phyloP scores from a whole-genome alignment of 1,140 invertebrate species.

The Gryon sp. region DNA sequence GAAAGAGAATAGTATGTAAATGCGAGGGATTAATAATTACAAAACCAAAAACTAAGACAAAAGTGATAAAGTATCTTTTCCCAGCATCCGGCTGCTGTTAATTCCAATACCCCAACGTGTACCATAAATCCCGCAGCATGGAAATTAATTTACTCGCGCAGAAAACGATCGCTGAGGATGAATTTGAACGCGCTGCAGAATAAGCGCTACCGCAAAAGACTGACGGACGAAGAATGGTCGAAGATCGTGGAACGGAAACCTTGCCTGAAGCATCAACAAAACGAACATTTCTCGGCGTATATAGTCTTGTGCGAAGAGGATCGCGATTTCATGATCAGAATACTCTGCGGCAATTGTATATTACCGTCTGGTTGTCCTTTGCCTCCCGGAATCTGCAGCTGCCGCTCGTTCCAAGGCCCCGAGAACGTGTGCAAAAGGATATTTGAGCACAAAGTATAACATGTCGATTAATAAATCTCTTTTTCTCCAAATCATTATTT shows the following conservation, averaged over 20 bases:
- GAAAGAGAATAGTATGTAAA: constrained; percentile 52
- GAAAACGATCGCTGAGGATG: constrained; percentile 64
- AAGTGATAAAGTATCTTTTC: constrained; percentile 66
- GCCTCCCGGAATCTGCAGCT: constrained; percentile 68
- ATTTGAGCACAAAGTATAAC: constrained; percentile 41
- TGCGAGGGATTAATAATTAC: constrained; percentile 59
- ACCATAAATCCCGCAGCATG: constrained; percentile 64
- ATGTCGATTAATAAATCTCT: constrained; percentile 60
- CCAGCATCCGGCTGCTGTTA: constrained; percentile 65
- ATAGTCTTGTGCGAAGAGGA: constrained; percentile 53
- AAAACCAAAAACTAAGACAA: constrained; percentile 59
- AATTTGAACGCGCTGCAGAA: constrained; percentile 57
- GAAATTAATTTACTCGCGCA: constrained; percentile 66
- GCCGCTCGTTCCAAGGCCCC: constrained; percentile 56
- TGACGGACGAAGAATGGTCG: constrained; percentile 65
- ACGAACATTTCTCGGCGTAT: constrained; percentile 61
- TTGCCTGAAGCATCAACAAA: constrained; percentile 50
- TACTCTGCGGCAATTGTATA: constrained; percentile 65
- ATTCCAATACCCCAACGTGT: constrained; percentile 58
- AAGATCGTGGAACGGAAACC: constrained; percentile 64
- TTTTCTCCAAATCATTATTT: constrained; percentile 46
- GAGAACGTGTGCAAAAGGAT: constrained; percentile 43
- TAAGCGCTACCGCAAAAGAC: constrained; percentile 62
- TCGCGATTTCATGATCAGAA: constrained; percentile 71
- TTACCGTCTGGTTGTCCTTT: constrained; percentile 69